phyloP scores from a whole-genome alignment of 1,140 invertebrate genomes.

The Macrocentrus cingulum region DNA sequence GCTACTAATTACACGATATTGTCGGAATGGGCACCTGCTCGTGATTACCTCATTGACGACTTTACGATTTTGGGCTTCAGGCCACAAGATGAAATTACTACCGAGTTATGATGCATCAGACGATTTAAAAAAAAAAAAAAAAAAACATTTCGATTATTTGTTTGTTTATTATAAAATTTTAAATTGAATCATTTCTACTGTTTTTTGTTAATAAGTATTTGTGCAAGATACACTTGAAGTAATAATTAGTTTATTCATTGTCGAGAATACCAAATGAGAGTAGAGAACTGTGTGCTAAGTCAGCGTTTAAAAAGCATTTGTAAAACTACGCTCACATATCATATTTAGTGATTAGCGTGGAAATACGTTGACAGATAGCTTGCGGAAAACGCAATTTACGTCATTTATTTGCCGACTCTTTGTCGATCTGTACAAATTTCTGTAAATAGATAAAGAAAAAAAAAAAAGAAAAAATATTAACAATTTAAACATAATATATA shows the following conservation, averaged over 20 bases:
- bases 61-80: constrained; percentile 72
- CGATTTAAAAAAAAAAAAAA: not conserved
- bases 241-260: too few species aligned
- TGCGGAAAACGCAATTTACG: too few species aligned
- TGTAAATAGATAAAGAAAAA: constrained; percentile 33
- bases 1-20: constrained; percentile 55
- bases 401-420: not conserved
- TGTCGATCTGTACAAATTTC: constrained; percentile 37
- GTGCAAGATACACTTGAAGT: too few species aligned
- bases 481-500: constrained; percentile 13
- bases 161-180: too few species aligned
- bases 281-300: too few species aligned
- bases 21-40: constrained; percentile 66
- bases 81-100: constrained; percentile 78
- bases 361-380: too few species aligned
- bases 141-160: too few species aligned
- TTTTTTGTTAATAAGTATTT: too few species aligned
- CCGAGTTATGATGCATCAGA: constrained; percentile 68
- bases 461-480: not conserved
- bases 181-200: too few species aligned
- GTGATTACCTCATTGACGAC: constrained; percentile 71
- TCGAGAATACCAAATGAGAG: too few species aligned
- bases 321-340: not conserved
- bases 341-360: too few species aligned
- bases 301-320: too few species aligned